These are phyloP conservation scores for Stegostoma tigrinum DNA, from an alignment of 2,113 vertebrate species.

Conservation along the genomic window DNA sequence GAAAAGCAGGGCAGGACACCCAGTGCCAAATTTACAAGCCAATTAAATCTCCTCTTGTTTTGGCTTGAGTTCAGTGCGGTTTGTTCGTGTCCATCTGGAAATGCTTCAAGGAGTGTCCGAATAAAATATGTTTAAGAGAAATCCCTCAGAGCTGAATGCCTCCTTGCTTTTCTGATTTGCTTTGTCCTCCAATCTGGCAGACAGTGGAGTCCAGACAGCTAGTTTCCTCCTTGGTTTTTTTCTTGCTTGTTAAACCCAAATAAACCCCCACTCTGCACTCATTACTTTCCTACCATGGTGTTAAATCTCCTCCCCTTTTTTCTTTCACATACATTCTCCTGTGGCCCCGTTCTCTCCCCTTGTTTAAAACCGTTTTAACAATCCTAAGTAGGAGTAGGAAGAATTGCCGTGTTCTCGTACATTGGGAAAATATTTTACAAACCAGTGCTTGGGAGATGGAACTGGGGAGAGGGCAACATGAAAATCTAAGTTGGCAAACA, in stretches of 20 bases:
- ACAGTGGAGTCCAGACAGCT: not conserved
- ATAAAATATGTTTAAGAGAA: too few relatives aligned
- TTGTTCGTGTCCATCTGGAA: too few relatives aligned
- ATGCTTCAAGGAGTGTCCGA: too few relatives aligned
- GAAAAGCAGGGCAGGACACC: not conserved
- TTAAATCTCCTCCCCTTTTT: not conserved
- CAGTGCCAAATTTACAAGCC: not conserved
- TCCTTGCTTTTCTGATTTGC: too few relatives aligned
- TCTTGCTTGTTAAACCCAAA: too few relatives aligned
- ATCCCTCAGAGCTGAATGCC: too few relatives aligned
- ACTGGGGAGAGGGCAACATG: not conserved
- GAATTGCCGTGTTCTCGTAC: not conserved
- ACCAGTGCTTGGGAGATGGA: not conserved
- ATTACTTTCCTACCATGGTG: not conserved
- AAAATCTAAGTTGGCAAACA: not conserved
- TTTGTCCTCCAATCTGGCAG: too few relatives aligned
- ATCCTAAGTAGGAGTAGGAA: not conserved
- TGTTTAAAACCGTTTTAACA: not conserved
- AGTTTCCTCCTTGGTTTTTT: not conserved
- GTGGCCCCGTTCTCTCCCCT: not conserved
- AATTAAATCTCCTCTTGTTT: too few relatives aligned
- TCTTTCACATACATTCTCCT: too few relatives aligned
- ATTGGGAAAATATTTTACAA: not conserved
- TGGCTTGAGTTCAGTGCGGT: too few relatives aligned
- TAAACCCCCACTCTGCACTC: too few relatives aligned